Conservation (phyloP, 37 sponge, comb jelly and placozoan species). For the Agelas oroides region DNA sequence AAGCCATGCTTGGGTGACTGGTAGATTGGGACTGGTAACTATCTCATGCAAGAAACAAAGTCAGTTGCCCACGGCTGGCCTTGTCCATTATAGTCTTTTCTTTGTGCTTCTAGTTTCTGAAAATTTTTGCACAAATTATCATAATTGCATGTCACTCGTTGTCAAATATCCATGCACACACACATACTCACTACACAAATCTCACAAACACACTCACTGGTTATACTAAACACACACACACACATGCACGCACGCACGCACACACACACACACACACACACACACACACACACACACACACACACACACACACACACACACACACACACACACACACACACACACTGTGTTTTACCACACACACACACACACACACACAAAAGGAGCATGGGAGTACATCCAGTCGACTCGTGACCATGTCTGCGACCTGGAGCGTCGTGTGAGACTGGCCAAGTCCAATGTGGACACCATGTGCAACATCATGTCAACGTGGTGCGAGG, state of each 20-base stretch:
- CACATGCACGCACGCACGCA: background rate
- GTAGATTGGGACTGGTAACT: too few species aligned
- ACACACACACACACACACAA: background rate
- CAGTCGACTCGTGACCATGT: constrained; percentile 89
- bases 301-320: background rate
- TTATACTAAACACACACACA: background rate
- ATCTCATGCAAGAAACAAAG: too few species aligned
- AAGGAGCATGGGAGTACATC: constrained; percentile 97
- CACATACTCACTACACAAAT: too few species aligned
- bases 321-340: background rate
- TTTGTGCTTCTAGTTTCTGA: too few species aligned
- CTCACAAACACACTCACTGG: too few species aligned
- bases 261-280: background rate
- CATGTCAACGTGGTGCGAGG: constrained; percentile 92
- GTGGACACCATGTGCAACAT: constrained; percentile 82
- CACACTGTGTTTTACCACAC: background rate
- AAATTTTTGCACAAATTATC: too few species aligned
- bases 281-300: background rate
- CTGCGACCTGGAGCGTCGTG: constrained; percentile 88
- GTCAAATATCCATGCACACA: too few species aligned
- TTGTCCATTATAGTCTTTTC: too few species aligned
- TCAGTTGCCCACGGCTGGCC: too few species aligned
- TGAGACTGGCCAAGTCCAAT: constrained; percentile 88
- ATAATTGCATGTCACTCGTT: too few species aligned
- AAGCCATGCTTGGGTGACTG: too few species aligned